Evolutionary conservation across 2,113 vertebrate genomes (phyloP), one percentile per base, ranked within the genome.

Genomic region (Oplegnathus fasciatus): DNA sequence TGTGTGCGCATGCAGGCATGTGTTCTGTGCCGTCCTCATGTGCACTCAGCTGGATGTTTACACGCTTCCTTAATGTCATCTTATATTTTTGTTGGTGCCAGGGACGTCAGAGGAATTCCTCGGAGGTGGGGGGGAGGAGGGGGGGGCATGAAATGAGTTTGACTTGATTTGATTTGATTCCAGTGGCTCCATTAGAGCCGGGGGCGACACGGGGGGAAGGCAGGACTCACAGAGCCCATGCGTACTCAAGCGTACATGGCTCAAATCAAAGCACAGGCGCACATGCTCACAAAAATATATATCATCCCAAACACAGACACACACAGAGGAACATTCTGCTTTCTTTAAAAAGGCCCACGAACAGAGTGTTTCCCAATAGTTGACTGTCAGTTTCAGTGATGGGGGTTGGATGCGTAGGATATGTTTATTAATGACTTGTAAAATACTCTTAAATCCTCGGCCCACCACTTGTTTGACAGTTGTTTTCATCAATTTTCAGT

Each of bases 111-210:
- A 71, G 46, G 62, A 73, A 65, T 58, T 89, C 71, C 42, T 85
- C 10, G 0, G 44, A 46, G 34, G 34, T 37, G 40, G 34, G 50
- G 6, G 1, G 15, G 24, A 32, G 28, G 9, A n/a, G 58, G n/a
- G 54, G 50, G 22, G 26, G n/a, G 14, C 37, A 67, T 65, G 75
- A 79, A 90, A 84, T 78, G 71, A 52, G 28, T 72, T 75, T 80
- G 87, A 86, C 68, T 78, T 80, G 81, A 92, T 87, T 81, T 83
- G 84, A 86, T 89, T 86, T 73, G 78, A 90, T 88, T 92, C 83
- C 75, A 34, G 76, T 28, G 65, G 62, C 60, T 87, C 62, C 58
- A 37, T 78, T 52, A 69, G 46, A 57, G 67, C 73, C 22, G 0
- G n/a, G 42, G 67, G 78, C 55, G 37, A 76, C 30, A 42, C 15